These are phyloP conservation scores for Speoplatyrhinus poulsoni DNA, from an alignment of 2,113 vertebrate species.

Conservation along the genomic window DNA sequence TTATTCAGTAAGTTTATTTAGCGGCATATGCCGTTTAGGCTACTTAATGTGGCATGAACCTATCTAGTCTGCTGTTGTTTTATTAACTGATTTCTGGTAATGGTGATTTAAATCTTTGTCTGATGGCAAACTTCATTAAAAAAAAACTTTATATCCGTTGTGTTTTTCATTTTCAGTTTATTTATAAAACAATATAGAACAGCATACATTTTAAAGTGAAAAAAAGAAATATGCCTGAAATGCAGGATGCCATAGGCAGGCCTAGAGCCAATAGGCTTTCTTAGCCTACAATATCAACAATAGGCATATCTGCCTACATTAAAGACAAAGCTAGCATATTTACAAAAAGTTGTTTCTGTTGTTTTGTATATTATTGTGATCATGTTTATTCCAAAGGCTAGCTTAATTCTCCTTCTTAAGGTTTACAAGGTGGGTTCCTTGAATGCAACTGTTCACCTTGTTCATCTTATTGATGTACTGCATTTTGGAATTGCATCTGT, in stretches of 20 bases:
- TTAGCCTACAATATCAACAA: slow-evolving; percentile 28
- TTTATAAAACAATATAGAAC: slow-evolving; percentile 61
- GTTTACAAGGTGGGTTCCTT: no score
- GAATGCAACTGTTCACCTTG: no score
- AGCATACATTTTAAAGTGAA: slow-evolving; percentile 49
- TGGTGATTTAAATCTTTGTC: neutral
- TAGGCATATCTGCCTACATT: neutral
- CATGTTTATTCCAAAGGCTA: slow-evolving; percentile 23
- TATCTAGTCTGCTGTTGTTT: no score
- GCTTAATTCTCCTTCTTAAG: neutral
- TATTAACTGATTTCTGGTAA: neutral
- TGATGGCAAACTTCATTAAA: neutral
- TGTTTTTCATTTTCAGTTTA: slow-evolving; percentile 42
- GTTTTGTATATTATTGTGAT: slow-evolving; percentile 16
- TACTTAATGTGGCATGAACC: no score
- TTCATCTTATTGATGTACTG: no score
- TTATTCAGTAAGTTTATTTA: no score
- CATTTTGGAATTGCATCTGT: no score
- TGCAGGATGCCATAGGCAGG: slow-evolving; percentile 4
- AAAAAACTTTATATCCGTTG: neutral
- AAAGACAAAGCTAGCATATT: slow-evolving; percentile 32
- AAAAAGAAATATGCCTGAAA: slow-evolving; percentile 15
- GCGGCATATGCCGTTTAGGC: no score
- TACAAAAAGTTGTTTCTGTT: slow-evolving; percentile 33
- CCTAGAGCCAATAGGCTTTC: no score